Evolutionary conservation across 37 sponge, comb jelly and placozoan genomes (phyloP).

Genomic region (Mnemiopsis leidyi): DNA sequence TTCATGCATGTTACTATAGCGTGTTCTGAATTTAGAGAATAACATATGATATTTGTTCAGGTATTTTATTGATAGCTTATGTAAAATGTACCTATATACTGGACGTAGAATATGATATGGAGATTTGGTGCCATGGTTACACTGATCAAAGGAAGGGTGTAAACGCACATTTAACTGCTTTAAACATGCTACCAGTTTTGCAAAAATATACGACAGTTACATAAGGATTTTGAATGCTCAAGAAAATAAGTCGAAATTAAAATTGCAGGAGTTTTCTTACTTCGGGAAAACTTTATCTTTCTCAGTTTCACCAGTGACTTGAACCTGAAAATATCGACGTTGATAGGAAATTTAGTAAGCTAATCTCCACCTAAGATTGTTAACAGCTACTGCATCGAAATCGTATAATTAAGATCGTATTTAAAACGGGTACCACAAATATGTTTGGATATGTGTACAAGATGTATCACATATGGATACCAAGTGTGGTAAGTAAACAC

Average conservation of each 20-base stretch:
- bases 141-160: not conserved
- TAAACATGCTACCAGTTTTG: not conserved
- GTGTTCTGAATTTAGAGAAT: too few species aligned
- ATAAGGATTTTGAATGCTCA: not conserved
- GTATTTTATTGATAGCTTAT: too few species aligned
- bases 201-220: not conserved
- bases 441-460: too few species aligned
- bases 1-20: not conserved
- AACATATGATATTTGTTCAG: too few species aligned
- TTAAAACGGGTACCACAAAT: too few species aligned
- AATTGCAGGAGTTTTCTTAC: not conserved
- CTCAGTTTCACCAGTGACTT: not conserved
- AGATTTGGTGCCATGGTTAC: not conserved
- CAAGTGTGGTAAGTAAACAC: too few species aligned
- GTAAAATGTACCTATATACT: not conserved
- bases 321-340: not conserved
- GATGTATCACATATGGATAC: too few species aligned
- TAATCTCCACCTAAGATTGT: too few species aligned
- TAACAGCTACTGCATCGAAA: too few species aligned
- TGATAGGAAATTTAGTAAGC: too few species aligned
- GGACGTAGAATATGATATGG: not conserved
- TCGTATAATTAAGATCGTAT: too few species aligned
- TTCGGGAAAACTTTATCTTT: not conserved
- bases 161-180: not conserved
- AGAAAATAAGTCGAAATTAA: not conserved